Evolutionary conservation across 2,888 invertebrate genomes (phyloP).

Genomic region (Lepidochitona cinerea): DNA sequence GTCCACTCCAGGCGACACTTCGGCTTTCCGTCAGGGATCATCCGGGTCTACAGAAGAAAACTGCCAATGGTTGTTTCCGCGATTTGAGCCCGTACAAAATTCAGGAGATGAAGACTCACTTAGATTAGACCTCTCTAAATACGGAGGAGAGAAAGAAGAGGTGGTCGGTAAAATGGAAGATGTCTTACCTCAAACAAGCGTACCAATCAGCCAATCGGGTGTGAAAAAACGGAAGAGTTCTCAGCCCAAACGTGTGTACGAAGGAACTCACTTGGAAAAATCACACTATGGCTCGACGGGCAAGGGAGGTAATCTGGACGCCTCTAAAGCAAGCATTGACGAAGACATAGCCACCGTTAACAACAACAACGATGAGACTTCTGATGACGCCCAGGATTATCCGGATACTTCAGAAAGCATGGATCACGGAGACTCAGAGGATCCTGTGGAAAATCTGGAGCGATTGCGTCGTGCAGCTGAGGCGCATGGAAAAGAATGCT

Average conservation of each 20-base stretch:
- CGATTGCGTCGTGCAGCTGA: not conserved
- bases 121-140: not conserved
- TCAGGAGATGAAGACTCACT: too few relatives aligned
- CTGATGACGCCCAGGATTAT: conserved; percentile 2
- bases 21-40: not conserved
- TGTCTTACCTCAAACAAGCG: not conserved
- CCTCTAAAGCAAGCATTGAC: not conserved
- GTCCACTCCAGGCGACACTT: conserved; percentile 49
- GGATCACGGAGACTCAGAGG: conserved; percentile 25
- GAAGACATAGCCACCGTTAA: not conserved
- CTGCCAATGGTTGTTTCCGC: conserved; percentile 68
- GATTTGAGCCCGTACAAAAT: conserved; percentile 63
- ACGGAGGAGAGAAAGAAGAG: conserved; percentile 23
- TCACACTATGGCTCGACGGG: conserved; percentile 77
- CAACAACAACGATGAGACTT: not conserved
- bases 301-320: conserved; percentile 10
- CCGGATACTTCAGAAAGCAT: conserved; percentile 44
- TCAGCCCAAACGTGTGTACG: conserved; percentile 98
- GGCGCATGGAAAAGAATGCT: not conserved
- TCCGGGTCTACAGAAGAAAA: conserved; percentile 23
- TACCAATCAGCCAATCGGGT: conserved; percentile 28
- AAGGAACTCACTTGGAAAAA: conserved; percentile 75
- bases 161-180: not conserved
- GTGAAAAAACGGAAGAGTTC: conserved; percentile 85
- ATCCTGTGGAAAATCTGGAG: conserved; percentile 25